Base-by-base conservation (phyloP, 2,797 vertebrate genomes). In the Eptatretus atami region DNA sequence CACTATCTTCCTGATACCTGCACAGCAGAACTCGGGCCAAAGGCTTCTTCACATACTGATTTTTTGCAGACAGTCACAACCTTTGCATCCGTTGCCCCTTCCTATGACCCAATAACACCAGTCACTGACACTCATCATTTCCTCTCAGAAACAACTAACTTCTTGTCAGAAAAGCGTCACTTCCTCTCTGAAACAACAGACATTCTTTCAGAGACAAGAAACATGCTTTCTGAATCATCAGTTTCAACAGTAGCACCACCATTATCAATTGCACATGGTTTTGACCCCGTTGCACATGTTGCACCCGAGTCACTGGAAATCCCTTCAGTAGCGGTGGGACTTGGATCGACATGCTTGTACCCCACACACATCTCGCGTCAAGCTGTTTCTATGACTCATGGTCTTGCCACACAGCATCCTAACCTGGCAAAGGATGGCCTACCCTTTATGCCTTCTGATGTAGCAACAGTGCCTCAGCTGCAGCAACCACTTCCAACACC, bases 171-270 rank as follows among this genome's bases (percentile, higher is more conserved):
- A 24, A 61, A 61, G 57, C 57, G 57, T 24, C n/a, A 61, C 57
- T 61, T 61, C 57, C 57, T 61, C 12, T 61, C 57, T n/a, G 57
- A 61, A 24, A 61, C 57, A 24, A 61, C 57, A 61, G 57, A 61
- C 57, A 61, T 61, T 61, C 57, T 61, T n/a, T 61, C 57, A 24
- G 57, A 61, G 57, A 61, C 57, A 11, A 61, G 57, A 24, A 61
- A 24, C 12, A 61, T 61, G 57, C 57, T 61, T 11, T n/a, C n/a
- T 24, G 31, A 44, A 44, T 44, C 31, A 44, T 5, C 31, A 8
- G 31, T 44, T 44, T 44, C 31, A 44, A 9, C 57, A 10, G 57
- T 61, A n/a, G n/a, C 25, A 24, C 25, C 57, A 24, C 57, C 9
- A 12, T n/a, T n/a, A 24, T 24, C n/a, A n/a, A 61, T 10, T 24